phyloP scores from a whole-genome alignment of 2,113 vertebrate genomes.

The Periophthalmodon schlosseri region DNA sequence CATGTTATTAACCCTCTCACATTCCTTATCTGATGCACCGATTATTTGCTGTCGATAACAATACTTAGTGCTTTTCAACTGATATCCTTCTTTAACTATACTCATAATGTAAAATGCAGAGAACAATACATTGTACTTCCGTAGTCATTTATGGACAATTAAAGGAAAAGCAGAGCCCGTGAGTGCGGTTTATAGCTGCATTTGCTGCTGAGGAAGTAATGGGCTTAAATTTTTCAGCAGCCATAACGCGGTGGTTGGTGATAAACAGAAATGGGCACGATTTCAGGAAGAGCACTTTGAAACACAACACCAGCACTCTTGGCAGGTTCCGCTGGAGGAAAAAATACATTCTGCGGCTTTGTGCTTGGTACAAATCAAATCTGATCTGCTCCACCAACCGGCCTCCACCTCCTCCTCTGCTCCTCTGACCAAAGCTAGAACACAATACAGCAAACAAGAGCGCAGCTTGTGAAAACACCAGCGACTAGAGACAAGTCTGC shows the following conservation, averaged over 20 bases:
- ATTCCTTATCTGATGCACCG: slow-evolving; percentile 8
- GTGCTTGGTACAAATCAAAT: slow-evolving; percentile 23
- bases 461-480: slow-evolving; percentile 16
- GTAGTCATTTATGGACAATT: slow-evolving; percentile 4
- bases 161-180: neutral
- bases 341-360: slow-evolving; percentile 13
- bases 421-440: slow-evolving; percentile 9
- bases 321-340: neutral
- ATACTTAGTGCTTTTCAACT: slow-evolving; percentile 23
- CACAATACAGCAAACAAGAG: neutral
- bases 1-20: neutral
- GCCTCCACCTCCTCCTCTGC: slow-evolving; percentile 5
- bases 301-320: slow-evolving; percentile 5
- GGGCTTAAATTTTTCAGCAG: slow-evolving; percentile 27
- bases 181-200: slow-evolving; percentile 1
- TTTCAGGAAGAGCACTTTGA: slow-evolving; percentile 8
- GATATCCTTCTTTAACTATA: slow-evolving; percentile 7
- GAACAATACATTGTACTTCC: neutral
- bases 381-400: slow-evolving; percentile 16
- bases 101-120: slow-evolving; percentile 9
- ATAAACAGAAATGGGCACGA: slow-evolving; percentile 9
- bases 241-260: neutral
- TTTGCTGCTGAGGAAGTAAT: slow-evolving; percentile 20
- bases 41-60: slow-evolving; percentile 39
- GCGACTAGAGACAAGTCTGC: slow-evolving; percentile 2